phyloP scores from a whole-genome alignment of 1,140 invertebrate species.

The Neuroterus valhalla region DNA sequence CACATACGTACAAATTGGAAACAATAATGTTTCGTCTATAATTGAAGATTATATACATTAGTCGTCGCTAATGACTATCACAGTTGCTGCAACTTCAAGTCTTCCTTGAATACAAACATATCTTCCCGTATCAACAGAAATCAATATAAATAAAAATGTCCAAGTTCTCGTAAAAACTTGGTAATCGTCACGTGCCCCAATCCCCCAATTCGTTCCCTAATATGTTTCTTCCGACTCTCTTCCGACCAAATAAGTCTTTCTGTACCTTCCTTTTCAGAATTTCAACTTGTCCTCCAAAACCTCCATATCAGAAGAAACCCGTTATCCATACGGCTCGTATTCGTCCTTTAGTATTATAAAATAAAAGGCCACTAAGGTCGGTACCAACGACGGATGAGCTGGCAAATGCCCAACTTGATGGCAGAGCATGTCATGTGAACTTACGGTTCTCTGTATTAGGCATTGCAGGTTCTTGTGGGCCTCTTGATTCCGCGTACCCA shows the following conservation, averaged over 20 bases:
- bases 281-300: constrained; percentile 31
- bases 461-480: constrained; percentile 64
- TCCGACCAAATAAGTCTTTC: constrained; percentile 1
- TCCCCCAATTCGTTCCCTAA: background rate
- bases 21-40: no score
- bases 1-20: no score
- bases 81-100: no score
- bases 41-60: no score
- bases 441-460: constrained; percentile 73
- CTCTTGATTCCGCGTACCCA: constrained; percentile 61
- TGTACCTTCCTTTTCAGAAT: background rate
- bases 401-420: constrained; percentile 38
- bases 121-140: no score
- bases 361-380: constrained; percentile 47
- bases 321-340: constrained; percentile 62
- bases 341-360: constrained; percentile 55
- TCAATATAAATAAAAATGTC: no score
- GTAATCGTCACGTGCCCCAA: background rate
- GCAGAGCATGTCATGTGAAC: constrained; percentile 50
- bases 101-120: no score
- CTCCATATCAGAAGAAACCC: constrained; percentile 51
- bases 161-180: no score
- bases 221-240: background rate
- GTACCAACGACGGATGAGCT: constrained; percentile 24
- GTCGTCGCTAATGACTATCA: no score